These are phyloP conservation scores for Crotalus viridis DNA, from an alignment of 2,113 vertebrate genomes.

Conservation along the genomic window DNA sequence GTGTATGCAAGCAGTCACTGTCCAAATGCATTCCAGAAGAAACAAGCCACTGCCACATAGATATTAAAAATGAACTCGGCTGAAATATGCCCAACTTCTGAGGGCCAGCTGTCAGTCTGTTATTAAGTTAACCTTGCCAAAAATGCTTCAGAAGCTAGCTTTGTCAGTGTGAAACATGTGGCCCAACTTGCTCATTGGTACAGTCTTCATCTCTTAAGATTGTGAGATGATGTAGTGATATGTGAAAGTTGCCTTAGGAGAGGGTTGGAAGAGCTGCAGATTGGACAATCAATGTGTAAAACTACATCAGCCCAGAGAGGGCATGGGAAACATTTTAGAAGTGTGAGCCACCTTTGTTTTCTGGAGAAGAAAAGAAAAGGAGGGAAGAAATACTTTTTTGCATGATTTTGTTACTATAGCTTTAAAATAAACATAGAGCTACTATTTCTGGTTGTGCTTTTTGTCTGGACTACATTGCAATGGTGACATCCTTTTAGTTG, in stretches of 20 bases:
- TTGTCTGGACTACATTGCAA: background rate
- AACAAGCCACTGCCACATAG: conserved; percentile 26
- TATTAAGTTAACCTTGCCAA: background rate
- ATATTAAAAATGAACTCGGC: conserved; percentile 26
- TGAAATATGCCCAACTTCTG: conserved; percentile 37
- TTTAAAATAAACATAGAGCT: background rate
- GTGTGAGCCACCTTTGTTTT: background rate
- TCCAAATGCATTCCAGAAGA: background rate
- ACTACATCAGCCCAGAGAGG: background rate
- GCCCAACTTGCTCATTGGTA: too few species aligned
- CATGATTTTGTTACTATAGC: background rate
- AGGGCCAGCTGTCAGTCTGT: conserved; percentile 33
- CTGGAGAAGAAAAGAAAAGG: background rate
- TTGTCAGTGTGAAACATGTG: background rate
- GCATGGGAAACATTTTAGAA: background rate
- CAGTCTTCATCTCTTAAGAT: background rate
- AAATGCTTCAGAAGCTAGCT: background rate
- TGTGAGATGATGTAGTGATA: background rate
- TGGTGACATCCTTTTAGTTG: background rate
- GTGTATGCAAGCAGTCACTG: conserved; percentile 10
- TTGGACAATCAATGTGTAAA: background rate
- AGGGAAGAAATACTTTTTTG: background rate
- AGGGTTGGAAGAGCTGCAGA: background rate
- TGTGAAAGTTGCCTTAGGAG: background rate
- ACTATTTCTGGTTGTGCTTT: background rate